A percentile compares a stretch with the other conserved stretches of the same genome.
phyloP scores from a whole-genome alignment of 2,113 vertebrate species.

The Athene noctua region DNA sequence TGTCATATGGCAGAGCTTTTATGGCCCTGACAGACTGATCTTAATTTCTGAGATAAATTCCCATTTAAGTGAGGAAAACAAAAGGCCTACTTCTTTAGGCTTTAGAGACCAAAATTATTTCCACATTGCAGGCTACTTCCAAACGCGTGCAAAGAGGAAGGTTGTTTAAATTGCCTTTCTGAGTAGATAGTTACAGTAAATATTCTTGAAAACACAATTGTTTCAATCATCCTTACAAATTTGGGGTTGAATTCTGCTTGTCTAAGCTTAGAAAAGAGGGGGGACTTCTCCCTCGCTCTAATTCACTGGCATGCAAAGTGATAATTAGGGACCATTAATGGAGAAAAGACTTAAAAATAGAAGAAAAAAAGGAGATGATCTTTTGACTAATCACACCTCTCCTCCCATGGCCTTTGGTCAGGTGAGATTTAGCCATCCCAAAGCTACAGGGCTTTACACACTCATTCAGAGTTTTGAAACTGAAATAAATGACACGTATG shows the following conservation, averaged over 20 bases:
- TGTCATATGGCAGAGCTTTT: conserved; percentile 46
- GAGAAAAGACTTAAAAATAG: not conserved
- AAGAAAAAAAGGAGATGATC: not conserved
- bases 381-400: not conserved
- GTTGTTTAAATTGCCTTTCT: conserved; percentile 24
- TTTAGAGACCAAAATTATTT: conserved; percentile 48
- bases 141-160: not conserved
- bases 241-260: not conserved
- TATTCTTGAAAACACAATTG: not conserved
- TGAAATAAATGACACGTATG: not conserved
- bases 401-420: not conserved
- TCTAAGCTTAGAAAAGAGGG: not conserved
- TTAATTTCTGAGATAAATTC: conserved; percentile 61
- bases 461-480: not conserved
- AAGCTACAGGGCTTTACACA: not conserved
- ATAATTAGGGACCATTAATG: not conserved
- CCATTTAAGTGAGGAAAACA: conserved; percentile 39
- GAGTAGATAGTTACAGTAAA: conserved; percentile 2
- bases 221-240: not conserved
- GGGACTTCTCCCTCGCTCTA: not conserved
- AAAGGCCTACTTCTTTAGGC: conserved; percentile 41
- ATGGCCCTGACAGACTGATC: conserved; percentile 39
- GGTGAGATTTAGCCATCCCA: not conserved
- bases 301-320: not conserved
- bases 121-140: conserved; percentile 41